These are phyloP conservation scores for Artibeus jamaicensis DNA, from an alignment of 2,797 vertebrate genomes.

Conservation along the genomic window DNA sequence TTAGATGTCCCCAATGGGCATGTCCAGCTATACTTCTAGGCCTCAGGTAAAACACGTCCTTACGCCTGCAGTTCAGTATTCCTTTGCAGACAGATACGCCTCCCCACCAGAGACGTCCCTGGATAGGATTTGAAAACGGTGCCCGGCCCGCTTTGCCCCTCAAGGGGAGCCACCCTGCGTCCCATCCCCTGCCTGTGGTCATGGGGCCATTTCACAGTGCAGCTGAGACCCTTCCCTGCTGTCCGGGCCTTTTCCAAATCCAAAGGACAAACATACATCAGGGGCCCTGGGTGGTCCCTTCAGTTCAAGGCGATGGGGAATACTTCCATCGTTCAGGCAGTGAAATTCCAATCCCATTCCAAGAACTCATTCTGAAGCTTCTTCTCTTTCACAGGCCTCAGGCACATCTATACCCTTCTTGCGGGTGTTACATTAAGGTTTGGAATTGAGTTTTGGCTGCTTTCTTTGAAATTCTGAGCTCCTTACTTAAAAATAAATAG, in stretches of 20 bases:
- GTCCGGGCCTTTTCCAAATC: background rate
- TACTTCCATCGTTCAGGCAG: rapidly evolving
- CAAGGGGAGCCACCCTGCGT: rapidly evolving
- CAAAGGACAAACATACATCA: background rate
- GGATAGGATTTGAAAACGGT: background rate
- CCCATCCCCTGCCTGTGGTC: rapidly evolving
- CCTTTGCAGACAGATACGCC: background rate
- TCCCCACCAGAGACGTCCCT: background rate
- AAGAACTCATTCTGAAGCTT: background rate
- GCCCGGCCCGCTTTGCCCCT: background rate
- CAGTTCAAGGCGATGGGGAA: rapidly evolving
- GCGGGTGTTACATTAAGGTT: background rate
- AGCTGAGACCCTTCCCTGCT: background rate
- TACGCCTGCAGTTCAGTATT: background rate
- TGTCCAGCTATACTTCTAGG: background rate
- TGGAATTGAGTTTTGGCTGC: background rate
- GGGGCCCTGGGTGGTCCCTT: background rate
- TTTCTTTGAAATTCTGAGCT: background rate
- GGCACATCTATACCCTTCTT: background rate
- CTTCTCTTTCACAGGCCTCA: background rate
- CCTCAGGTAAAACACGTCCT: rapidly evolving
- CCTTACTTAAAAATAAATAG: background rate
- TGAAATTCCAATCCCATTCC: background rate
- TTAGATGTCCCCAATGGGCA: rapidly evolving
- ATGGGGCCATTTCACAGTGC: background rate